Evolutionary conservation across 1,140 invertebrate species (phyloP), one percentile per base, ranked within the genome.

Genomic region (Yoshiicerus persimilis): DNA sequence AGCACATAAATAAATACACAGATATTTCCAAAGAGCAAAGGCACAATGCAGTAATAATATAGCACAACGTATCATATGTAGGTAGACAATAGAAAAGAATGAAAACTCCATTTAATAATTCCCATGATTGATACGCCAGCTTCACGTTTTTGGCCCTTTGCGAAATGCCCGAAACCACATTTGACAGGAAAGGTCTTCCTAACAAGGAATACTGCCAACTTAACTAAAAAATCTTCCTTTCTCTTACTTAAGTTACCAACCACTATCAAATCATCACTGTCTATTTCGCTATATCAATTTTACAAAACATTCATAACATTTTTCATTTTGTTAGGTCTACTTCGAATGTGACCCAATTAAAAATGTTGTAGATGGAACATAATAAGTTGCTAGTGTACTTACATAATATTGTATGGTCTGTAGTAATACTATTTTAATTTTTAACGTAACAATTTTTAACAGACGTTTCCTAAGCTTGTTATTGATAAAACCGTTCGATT

Each of bases 131-230:
- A 66, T 64, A 66, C 56, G 56, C 32, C 83, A 84, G 41, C 38
- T 30, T 25, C 83, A 85, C 83, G 83, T 85, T 85, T 64, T 39
- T 86, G 85, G 47, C 85, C 34, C 85, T 86, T 86, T 86, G 85
- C 85, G 85, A 86, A 86, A 86, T 86, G 85, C 85, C 85, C 85
- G 85, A 86, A 86, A 86, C 85, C 62, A 86, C 85, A 86, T 62
- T 32, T 86, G 85, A 86, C 85, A 86, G n/a, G 25, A 38, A 86
- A 86, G 85, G 85, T 86, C 85, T 86, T 86, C 85, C 85, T 32
- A 66, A 86, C 47, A 86, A 66, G 85, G 85, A 86, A 38, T 62
- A 64, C 85, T 62, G 39, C 5, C 27, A 23, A 83, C 34, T 83
- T 83, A 23, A 84, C 10, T 47, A 56, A 85, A 41, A 56, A 56